These are phyloP conservation scores for Trichopoda pennipes DNA, from an alignment of 2,888 invertebrate genomes.

Conservation along the genomic window DNA sequence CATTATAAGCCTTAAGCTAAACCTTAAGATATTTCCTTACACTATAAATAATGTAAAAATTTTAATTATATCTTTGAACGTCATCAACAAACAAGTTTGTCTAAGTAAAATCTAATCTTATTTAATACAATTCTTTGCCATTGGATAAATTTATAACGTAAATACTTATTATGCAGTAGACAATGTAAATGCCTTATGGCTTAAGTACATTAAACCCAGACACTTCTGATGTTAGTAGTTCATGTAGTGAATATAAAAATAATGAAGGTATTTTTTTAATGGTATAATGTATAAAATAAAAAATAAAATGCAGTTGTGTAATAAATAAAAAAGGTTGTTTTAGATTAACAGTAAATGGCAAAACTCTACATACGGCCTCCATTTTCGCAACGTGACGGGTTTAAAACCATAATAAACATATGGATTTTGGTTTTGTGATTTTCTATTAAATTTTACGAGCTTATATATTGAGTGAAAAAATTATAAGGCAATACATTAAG, in stretches of 20 bases:
- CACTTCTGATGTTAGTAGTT: not conserved
- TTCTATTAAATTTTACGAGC: too few relatives aligned
- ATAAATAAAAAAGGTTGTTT: too few relatives aligned
- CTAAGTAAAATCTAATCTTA: constrained; percentile 10
- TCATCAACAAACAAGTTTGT: not conserved
- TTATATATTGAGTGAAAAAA: too few relatives aligned
- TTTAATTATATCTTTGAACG: not conserved
- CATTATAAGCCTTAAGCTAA: not conserved
- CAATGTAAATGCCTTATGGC: constrained; percentile 6
- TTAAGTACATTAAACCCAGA: constrained; percentile 17
- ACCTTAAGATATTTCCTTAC: not conserved
- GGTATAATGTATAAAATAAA: not conserved
- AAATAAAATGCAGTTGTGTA: too few relatives aligned
- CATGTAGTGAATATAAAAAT: not conserved
- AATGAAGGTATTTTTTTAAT: not conserved
- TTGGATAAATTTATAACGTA: constrained; percentile 6
- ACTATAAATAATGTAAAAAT: not conserved
- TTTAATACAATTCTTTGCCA: not conserved
- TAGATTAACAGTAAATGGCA: too few relatives aligned
- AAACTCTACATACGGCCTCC: too few relatives aligned
- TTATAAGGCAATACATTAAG: too few relatives aligned
- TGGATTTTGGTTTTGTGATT: too few relatives aligned
- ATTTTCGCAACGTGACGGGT: too few relatives aligned
- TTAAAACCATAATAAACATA: too few relatives aligned
- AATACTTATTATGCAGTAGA: not conserved